A percentile compares a stretch with the other conserved stretches of the same genome.
phyloP scores from a whole-genome alignment of 2,888 invertebrate species.

The Pasiphila rectangulata region DNA sequence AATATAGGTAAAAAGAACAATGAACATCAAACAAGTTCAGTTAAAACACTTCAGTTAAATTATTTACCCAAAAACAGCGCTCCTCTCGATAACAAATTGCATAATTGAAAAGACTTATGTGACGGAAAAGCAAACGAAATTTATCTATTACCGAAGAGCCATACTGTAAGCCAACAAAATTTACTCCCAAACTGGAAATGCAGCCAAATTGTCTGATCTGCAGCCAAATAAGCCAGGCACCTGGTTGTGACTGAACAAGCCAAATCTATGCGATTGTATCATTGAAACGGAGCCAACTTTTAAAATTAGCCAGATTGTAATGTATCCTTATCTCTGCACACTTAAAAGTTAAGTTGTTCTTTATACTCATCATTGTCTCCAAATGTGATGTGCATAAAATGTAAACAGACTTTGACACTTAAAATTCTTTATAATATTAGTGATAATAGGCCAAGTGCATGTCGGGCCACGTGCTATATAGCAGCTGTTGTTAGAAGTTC shows the following conservation, averaged over 20 bases:
- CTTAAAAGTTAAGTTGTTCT: neutral
- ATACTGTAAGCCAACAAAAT: constrained; percentile 43
- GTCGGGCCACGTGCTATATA: too few species aligned
- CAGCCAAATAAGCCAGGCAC: constrained; percentile 55
- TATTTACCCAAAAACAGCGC: neutral
- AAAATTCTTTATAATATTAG: too few species aligned
- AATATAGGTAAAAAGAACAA: too few species aligned
- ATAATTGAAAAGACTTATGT: constrained; percentile 4
- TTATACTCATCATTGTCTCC: neutral
- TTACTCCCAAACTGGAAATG: constrained; percentile 31
- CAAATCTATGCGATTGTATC: constrained; percentile 39
- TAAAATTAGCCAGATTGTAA: constrained; percentile 46
- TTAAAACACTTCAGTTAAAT: too few species aligned
- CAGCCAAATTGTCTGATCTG: constrained; percentile 52
- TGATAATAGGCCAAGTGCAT: too few species aligned
- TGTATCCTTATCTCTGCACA: neutral
- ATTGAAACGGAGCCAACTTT: constrained; percentile 50
- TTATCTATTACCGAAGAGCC: constrained; percentile 12
- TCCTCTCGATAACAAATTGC: neutral
- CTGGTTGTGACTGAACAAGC: constrained; percentile 48
- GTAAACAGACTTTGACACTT: too few species aligned
- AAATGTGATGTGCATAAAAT: neutral
- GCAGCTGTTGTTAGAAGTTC: too few species aligned
- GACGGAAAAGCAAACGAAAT: constrained; percentile 8
- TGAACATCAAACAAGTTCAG: too few species aligned